phyloP scores from a whole-genome alignment of 2,888 invertebrate species.

The Lysandra coridon region DNA sequence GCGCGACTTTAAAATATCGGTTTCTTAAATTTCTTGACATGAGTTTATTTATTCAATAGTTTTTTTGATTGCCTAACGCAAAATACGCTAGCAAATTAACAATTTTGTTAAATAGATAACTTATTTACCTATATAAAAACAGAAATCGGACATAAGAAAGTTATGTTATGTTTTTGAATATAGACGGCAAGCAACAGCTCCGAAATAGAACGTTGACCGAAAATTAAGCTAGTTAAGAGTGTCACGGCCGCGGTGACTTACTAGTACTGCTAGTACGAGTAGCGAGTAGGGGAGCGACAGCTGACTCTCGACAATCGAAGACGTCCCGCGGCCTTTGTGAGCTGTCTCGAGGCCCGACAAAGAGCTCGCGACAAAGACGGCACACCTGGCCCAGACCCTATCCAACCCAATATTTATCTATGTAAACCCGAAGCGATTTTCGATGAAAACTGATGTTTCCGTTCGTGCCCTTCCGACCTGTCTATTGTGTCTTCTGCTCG shows the following conservation, averaged over 20 bases:
- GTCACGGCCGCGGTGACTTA: slow-evolving; percentile 56
- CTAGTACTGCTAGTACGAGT: slow-evolving; percentile 51
- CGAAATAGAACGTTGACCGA: slow-evolving; percentile 36
- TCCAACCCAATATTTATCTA: slow-evolving; percentile 58
- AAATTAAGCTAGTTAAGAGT: slow-evolving; percentile 47
- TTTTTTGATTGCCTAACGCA: no score
- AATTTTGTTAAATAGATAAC: no score
- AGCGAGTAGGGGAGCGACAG: slow-evolving; percentile 56
- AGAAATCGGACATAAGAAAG: no score
- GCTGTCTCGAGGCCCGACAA: slow-evolving; percentile 49
- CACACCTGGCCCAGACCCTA: slow-evolving; percentile 74
- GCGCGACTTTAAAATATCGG: no score
- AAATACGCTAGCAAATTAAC: no score
- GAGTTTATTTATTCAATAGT: no score
- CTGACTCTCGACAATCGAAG: slow-evolving; percentile 77
- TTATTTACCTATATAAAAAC: no score
- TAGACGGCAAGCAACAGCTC: neutral
- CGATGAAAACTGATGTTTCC: slow-evolving; percentile 53
- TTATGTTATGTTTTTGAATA: neutral
- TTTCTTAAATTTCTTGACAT: no score
- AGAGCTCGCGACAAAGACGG: slow-evolving; percentile 57
- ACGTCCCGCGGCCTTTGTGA: slow-evolving; percentile 75
- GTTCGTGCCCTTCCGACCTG: slow-evolving; percentile 52
- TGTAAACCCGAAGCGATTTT: slow-evolving; percentile 49
- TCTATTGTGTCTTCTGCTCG: slow-evolving; percentile 36